Conservation (phyloP, 1,140 invertebrate genomes). For the Heliothis subflexa region DNA sequence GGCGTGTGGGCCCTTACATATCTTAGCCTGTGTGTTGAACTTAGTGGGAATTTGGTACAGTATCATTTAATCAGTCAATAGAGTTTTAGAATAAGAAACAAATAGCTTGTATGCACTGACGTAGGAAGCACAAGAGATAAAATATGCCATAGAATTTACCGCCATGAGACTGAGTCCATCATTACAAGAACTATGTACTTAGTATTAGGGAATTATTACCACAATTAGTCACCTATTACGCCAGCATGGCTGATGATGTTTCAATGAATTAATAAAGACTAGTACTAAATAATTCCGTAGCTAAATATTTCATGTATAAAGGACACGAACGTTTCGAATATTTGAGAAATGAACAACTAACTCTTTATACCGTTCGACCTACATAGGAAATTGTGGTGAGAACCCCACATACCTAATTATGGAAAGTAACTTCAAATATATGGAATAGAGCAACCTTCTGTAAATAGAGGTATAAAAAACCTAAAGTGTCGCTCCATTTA, state of each 20-base stretch:
- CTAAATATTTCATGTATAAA: constrained; percentile 2
- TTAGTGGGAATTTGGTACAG: background rate
- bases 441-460: constrained; percentile 3
- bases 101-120: no score
- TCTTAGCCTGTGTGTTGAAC: background rate
- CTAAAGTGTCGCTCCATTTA: background rate
- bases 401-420: constrained; percentile 20
- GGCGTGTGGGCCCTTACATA: background rate
- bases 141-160: no score
- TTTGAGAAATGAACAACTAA: background rate
- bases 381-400: background rate
- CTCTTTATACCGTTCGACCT: background rate
- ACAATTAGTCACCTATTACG: no score
- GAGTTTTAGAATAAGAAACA: no score
- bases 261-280: constrained; percentile 1
- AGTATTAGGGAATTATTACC: no score
- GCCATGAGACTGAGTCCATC: no score
- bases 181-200: no score
- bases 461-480: background rate
- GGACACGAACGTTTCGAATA: background rate
- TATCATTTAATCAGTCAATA: background rate
- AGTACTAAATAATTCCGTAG: constrained; percentile 2
- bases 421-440: constrained; percentile 3
- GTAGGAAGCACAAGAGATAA: no score
- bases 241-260: background rate